Evolutionary conservation across 1,140 invertebrate species (phyloP).

Genomic region (Lordiphosa collinella): DNA sequence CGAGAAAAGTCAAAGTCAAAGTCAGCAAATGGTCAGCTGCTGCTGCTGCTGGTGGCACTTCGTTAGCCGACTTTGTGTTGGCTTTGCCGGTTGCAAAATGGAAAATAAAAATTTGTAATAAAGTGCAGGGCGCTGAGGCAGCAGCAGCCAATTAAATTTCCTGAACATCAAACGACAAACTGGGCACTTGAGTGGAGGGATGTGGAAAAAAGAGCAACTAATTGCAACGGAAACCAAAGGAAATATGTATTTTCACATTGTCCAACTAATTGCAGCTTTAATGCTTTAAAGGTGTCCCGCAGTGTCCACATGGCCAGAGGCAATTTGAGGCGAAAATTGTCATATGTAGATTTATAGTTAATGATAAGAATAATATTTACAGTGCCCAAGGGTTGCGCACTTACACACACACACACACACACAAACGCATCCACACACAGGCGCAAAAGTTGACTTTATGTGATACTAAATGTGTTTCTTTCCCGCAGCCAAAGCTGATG

Average conservation of each 20-base stretch:
- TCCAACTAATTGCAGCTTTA: conserved; percentile 28
- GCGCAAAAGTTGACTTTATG: conserved; percentile 67
- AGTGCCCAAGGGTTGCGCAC: conserved; percentile 57
- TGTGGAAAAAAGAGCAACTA: conserved; percentile 15
- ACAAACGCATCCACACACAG: conserved; percentile 12
- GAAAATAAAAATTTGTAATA: conserved; percentile 32
- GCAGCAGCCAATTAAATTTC: conserved; percentile 53
- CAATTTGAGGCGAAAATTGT: conserved; percentile 65
- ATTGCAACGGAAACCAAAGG: conserved; percentile 16
- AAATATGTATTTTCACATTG: conserved; percentile 11
- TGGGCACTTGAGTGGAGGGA: conserved; percentile 20
- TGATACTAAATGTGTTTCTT: conserved; percentile 47
- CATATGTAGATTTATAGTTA: conserved; percentile 74
- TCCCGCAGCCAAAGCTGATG: conserved; percentile 54
- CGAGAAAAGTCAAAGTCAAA: conserved; percentile 34
- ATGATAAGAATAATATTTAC: conserved; percentile 76
- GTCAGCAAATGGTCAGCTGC: conserved; percentile 35
- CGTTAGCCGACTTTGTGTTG: conserved; percentile 39
- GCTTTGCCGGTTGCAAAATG: conserved; percentile 1
- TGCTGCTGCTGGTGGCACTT: conserved; percentile 39
- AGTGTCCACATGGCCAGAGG: conserved; percentile 11
- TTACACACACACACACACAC: conserved; percentile 12
- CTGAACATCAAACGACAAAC: conserved; percentile 30
- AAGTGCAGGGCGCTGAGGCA: conserved; percentile 30
- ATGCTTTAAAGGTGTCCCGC: conserved; percentile 22